Evolutionary conservation across 2,797 vertebrate genomes (phyloP), one percentile per base, ranked within the genome.

Genomic region (Malacoraja senta): DNA sequence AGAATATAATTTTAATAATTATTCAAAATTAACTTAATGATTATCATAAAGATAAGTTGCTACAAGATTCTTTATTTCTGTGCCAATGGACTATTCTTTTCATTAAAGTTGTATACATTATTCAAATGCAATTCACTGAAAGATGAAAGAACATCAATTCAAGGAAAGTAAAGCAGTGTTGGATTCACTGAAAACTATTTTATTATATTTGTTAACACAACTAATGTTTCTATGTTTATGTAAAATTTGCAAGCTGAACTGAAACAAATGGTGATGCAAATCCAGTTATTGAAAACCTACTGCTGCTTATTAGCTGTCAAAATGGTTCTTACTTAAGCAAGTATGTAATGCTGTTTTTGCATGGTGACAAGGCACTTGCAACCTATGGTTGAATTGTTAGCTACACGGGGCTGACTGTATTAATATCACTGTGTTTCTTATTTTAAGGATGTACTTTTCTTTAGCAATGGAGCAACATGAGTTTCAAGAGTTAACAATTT

Each of bases 1-100:
- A 58, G 71, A 71, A 63, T 92, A 76, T 92, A 92, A 74, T 76
- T 92, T 92, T 29, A 76, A 92, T 76, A 92, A 92, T 92, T 76
- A 76, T 44, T 3, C 29, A 38, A 92, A 92, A 74, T 92, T 92
- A 76, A 44, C 90, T 53, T 92, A 76, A 92, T 92, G 71, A 92
- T 44, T 76, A 92, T 92, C 76, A 9, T 76, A 71, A 92, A 44
- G 71, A 74, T 44, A 71, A 44, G 38, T 92, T 92, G 53, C 71
- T n/a, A 92, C 15, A 76, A 26, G 88, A 38, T 91, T 44, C 35
- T 15, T 86, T 91, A 65, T 91, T 72, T 44, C 38, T 38, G n/a
- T 26, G 90, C 24, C 38, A 58, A 76, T 53, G 68, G 90, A 74
- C 35, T 24, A 29, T 2, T 74, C 21, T 10, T 74, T 92, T 76